A percentile compares a stretch with the other conserved stretches of the same genome.
Conservation (phyloP, 2,888 invertebrate species). For the Macaria notata region DNA sequence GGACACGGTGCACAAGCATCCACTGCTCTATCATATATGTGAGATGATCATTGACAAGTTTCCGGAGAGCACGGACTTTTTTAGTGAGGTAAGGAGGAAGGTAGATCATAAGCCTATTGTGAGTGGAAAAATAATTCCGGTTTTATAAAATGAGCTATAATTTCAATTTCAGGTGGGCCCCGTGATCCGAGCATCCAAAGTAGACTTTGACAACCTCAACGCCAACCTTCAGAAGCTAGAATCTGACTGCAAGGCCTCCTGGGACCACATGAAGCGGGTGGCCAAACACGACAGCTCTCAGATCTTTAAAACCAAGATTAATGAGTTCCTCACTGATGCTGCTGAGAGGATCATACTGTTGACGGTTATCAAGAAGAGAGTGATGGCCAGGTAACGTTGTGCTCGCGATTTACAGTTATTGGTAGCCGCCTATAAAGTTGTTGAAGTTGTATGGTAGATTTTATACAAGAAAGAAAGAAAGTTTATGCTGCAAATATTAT, state of each 20-base stretch:
- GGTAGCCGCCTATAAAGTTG: no score
- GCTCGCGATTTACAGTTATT: no score
- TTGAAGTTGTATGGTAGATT: no score
- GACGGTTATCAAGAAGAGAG: conserved; percentile 94
- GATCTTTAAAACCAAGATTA: conserved; percentile 94
- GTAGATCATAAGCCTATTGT: no score
- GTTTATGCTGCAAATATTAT: no score
- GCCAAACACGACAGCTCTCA: conserved; percentile 97
- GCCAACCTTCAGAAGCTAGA: conserved; percentile 94
- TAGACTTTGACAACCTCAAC: conserved; percentile 96
- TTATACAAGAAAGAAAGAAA: no score
- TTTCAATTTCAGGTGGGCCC: conserved; percentile 87
- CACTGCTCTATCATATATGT: conserved; percentile 97
- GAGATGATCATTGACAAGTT: conserved; percentile 98
- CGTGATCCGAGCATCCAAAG: conserved; percentile 94
- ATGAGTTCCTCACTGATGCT: conserved; percentile 97
- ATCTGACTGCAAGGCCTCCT: conserved; percentile 97
- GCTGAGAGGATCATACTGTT: conserved; percentile 98
- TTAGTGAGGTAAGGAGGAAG: conserved; percentile 90
- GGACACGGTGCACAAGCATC: conserved; percentile 99
- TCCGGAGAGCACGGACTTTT: conserved; percentile 97
- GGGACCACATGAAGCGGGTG: conserved; percentile 97
- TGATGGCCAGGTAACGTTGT: conserved; percentile 89
- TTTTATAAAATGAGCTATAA: no score
- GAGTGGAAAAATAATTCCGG: no score